Percentiles rank a stretch among this genome's conserved stretches.
Evolutionary conservation across 2,113 vertebrate species (phyloP).

Genomic region (Aix galericulata): DNA sequence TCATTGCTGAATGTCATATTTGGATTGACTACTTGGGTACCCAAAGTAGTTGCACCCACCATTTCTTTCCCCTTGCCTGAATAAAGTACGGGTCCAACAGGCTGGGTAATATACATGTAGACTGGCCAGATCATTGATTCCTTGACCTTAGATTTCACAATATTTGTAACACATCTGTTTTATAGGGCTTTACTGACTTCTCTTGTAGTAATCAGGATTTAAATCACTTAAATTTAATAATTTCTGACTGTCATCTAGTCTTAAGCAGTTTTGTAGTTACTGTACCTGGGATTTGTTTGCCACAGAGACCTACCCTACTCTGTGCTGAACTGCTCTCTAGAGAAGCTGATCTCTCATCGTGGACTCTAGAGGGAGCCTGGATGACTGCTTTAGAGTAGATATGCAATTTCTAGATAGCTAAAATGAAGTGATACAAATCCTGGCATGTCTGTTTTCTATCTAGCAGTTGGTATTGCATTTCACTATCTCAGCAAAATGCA

Average conservation of each 20-base stretch:
- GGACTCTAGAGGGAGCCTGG: conserved; percentile 46
- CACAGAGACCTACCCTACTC: neutral
- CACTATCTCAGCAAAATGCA: neutral
- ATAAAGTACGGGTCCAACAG: neutral
- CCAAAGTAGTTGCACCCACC: neutral
- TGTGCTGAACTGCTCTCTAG: neutral
- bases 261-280: neutral
- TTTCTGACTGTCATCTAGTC: too few species aligned
- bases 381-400: neutral
- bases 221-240: neutral
- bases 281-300: neutral
- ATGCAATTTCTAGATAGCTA: neutral
- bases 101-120: neutral
- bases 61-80: neutral
- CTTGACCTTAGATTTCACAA: neutral
- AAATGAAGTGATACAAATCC: neutral
- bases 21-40: neutral
- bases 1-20: neutral
- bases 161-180: neutral
- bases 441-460: neutral
- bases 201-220: neutral
- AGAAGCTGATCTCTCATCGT: neutral
- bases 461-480: neutral
- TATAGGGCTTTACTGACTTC: neutral
- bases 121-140: neutral